phyloP scores from a whole-genome alignment of 2,888 invertebrate genomes.

The Stenolophus ochropezus region DNA sequence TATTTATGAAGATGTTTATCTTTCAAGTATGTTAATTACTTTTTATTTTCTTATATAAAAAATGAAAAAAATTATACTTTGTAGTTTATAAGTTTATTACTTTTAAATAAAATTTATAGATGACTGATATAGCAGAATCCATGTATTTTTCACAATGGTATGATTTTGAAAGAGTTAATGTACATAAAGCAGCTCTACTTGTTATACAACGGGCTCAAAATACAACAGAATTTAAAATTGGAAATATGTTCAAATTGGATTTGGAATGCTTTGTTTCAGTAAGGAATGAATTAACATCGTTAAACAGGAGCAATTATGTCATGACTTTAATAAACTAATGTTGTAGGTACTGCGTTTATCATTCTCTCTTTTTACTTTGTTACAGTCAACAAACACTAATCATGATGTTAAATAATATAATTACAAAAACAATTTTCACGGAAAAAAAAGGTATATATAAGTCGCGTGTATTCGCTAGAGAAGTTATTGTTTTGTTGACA shows the following conservation, averaged over 20 bases:
- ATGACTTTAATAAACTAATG: not conserved
- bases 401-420: no score
- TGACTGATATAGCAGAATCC: not conserved
- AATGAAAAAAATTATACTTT: not conserved
- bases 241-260: slow-evolving; percentile 18
- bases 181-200: not conserved
- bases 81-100: not conserved
- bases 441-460: no score
- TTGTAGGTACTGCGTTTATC: slow-evolving; percentile 26
- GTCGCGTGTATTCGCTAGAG: no score
- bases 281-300: not conserved
- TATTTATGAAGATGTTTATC: no score
- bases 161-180: not conserved
- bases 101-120: not conserved
- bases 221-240: slow-evolving; percentile 1
- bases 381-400: not conserved
- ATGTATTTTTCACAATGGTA: slow-evolving; percentile 25
- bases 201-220: slow-evolving; percentile 11
- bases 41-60: not conserved
- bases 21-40: no score
- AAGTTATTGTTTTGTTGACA: no score
- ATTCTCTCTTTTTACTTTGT: slow-evolving; percentile 24
- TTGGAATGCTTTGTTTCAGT: slow-evolving; percentile 31
- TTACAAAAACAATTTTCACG: no score
- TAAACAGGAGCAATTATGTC: not conserved